Percentiles rank a stretch among this genome's conserved stretches.
Evolutionary conservation across 2,888 invertebrate species (phyloP).

Genomic region (Acrobasis suavella): DNA sequence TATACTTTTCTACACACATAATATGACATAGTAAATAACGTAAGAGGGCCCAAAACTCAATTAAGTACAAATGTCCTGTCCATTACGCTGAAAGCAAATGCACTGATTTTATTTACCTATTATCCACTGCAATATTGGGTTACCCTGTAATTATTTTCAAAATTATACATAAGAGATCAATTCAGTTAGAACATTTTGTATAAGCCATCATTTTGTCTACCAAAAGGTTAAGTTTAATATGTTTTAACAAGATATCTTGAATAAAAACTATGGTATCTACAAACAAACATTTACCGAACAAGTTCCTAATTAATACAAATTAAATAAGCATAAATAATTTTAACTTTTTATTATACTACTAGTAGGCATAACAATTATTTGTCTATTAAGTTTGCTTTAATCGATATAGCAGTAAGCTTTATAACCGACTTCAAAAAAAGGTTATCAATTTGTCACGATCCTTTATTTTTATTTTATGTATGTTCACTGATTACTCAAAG

Average conservation of each 20-base stretch:
- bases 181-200: neutral
- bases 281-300: neutral
- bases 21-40: neutral
- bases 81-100: neutral
- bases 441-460: no score
- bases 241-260: constrained; percentile 6
- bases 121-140: no score
- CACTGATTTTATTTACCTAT: neutral
- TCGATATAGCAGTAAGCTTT: no score
- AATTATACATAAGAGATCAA: neutral
- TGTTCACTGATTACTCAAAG: no score
- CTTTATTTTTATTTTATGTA: no score
- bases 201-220: neutral
- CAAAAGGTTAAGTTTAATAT: neutral
- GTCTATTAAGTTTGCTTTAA: neutral
- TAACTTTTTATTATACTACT: neutral
- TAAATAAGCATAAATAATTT: constrained; percentile 8
- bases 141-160: neutral
- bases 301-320: neutral
- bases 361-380: neutral
- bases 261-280: constrained; percentile 4
- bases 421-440: no score
- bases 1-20: constrained; percentile 2
- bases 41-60: neutral
- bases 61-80: constrained; percentile 18